Evolutionary conservation across 2,113 vertebrate species (phyloP), one percentile per base, ranked within the genome.

Genomic region (Menura novaehollandiae): DNA sequence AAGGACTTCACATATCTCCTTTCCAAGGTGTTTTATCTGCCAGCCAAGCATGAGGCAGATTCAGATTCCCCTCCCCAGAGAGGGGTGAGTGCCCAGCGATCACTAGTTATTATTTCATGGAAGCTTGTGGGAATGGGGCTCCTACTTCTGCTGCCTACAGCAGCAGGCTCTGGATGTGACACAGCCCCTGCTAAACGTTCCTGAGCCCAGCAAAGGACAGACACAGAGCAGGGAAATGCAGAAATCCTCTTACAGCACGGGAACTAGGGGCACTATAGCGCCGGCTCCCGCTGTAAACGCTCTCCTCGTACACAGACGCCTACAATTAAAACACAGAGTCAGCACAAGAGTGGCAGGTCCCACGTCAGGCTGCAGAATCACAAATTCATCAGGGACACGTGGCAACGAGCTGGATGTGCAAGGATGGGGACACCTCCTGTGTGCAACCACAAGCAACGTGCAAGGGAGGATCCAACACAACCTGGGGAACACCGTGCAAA

Each of bases 291-390:
- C 96, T 88, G 89, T 97, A 97, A 69, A 98, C 41, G 79, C 98
- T 93, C 66, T 98, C 99, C 28, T 98, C 98, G n/a, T 98, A 98
- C 63, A 98, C 67, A 35, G 98, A 98, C 1, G 94, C 98, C 99
- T 99, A 96, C 16, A 93, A 97, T 66, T 30, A 47, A 91, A 95
- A 97, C 85, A 95, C 75, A 98, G 44, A 8, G 74, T 97, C 75
- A 98, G 95, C 84, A 60, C 10, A 24, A 49, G 10, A 63, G 19
- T 0, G 15, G 58, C 52, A 55, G 32, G 83, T 27, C 68, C 20
- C 18, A 21, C 27, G 62, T 49, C 68, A 11, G 30, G 49, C 58
- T 46, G 62, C 35, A 75, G 43, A 22, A n/a, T 17, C 21, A 55
- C 51, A 69, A 4, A 46, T 2, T 56, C 0, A 1, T 1, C 5